Evolutionary conservation across 2,797 vertebrate genomes (phyloP).

Genomic region (Alcedo atthis): DNA sequence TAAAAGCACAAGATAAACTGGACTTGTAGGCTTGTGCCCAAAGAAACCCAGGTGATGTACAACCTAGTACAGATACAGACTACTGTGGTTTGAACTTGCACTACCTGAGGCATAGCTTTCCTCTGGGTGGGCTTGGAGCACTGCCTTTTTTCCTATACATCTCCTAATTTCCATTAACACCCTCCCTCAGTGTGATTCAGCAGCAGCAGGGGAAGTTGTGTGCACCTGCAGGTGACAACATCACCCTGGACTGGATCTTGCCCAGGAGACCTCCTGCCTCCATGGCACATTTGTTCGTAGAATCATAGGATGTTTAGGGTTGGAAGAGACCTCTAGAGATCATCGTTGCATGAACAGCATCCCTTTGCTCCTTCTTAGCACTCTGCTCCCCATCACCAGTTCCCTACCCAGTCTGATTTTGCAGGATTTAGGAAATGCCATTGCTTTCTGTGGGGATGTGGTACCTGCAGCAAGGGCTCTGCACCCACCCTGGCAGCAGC

Average conservation of each 20-base stretch:
- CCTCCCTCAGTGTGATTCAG: fast-evolving
- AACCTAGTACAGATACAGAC: neutral
- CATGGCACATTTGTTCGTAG: neutral
- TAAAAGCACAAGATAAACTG: slow-evolving; percentile 7
- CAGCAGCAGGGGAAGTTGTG: fast-evolving
- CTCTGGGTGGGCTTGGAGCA: neutral
- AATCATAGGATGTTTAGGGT: no score
- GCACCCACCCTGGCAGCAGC: fast-evolving
- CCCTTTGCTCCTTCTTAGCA: neutral
- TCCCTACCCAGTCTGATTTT: neutral
- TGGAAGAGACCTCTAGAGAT: no score
- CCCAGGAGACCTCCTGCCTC: neutral
- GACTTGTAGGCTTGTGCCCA: neutral
- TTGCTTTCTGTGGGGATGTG: neutral
- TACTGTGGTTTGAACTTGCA: neutral
- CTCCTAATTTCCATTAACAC: neutral
- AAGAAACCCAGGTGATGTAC: neutral
- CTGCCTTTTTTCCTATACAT: fast-evolving
- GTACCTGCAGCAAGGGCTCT: neutral
- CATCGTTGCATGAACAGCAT: fast-evolving
- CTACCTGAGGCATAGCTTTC: neutral
- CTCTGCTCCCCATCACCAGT: neutral
- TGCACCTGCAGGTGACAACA: neutral
- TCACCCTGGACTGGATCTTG: neutral
- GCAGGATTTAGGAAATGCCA: fast-evolving